Percentiles rank a stretch among this genome's conserved stretches.
phyloP scores from a whole-genome alignment of 2,888 invertebrate species.

The Pelosia muscerda region DNA sequence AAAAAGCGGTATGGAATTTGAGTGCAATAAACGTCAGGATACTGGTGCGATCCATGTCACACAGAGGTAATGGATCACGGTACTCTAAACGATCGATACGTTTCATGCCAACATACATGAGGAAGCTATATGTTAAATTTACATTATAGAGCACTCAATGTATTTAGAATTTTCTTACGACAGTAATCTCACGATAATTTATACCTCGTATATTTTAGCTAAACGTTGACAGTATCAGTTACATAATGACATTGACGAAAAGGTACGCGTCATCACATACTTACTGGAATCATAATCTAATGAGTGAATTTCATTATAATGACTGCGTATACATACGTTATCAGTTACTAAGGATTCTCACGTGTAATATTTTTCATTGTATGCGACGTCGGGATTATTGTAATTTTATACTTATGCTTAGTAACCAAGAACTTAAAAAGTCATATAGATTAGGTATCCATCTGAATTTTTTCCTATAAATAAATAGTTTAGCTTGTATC shows the following conservation, averaged over 20 bases:
- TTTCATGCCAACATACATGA: not conserved
- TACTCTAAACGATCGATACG: constrained; percentile 17
- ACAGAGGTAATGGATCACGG: constrained; percentile 18
- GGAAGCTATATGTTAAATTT: constrained; percentile 11
- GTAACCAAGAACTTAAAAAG: no score
- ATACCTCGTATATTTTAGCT: not conserved
- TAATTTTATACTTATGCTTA: not conserved
- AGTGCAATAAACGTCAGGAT: not conserved
- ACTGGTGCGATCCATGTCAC: constrained; percentile 8
- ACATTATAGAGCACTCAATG: not conserved
- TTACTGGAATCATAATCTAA: not conserved
- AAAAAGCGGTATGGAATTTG: not conserved
- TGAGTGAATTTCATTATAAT: not conserved
- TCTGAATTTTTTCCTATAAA: no score
- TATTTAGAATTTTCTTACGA: not conserved
- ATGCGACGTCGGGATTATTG: not conserved
- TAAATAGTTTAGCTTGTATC: not conserved
- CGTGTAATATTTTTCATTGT: not conserved
- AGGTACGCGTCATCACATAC: not conserved
- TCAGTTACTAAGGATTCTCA: no score
- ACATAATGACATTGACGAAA: no score
- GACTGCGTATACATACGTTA: no score
- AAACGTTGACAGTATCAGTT: no score
- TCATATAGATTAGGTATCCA: no score
- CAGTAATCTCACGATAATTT: not conserved